Percentiles rank a stretch among this genome's conserved stretches.
phyloP scores from a whole-genome alignment of 2,888 invertebrate species.

The Galerucella pusilla region DNA sequence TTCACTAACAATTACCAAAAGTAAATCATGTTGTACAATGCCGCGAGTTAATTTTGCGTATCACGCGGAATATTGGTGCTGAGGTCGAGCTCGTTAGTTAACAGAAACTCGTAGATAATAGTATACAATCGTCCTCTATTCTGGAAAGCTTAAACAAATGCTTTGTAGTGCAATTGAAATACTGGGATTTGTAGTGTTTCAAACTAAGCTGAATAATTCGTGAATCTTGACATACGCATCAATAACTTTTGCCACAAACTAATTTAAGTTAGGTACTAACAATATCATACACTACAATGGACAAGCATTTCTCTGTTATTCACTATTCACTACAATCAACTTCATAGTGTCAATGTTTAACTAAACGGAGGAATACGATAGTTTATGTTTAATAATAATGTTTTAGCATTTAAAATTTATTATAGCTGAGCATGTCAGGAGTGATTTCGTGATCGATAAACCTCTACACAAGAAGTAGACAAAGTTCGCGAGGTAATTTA shows the following conservation, averaged over 20 bases:
- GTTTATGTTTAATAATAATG: too few relatives aligned
- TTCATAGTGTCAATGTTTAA: too few relatives aligned
- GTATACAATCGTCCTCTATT: slow-evolving; percentile 20
- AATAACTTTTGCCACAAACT: neutral
- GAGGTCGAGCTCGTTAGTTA: slow-evolving; percentile 23
- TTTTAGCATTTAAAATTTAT: too few relatives aligned
- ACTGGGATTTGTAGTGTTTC: neutral
- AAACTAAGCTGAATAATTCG: neutral
- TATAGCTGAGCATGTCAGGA: too few relatives aligned
- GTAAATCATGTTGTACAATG: slow-evolving; percentile 38
- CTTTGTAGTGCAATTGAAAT: neutral
- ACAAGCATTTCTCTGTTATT: too few relatives aligned
- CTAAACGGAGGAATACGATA: too few relatives aligned
- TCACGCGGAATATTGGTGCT: slow-evolving; percentile 25
- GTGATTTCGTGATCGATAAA: too few relatives aligned
- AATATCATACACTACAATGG: too few relatives aligned
- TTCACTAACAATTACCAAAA: slow-evolving; percentile 37
- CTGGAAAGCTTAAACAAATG: slow-evolving; percentile 8
- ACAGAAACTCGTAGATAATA: slow-evolving; percentile 20
- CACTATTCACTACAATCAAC: too few relatives aligned
- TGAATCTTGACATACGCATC: neutral
- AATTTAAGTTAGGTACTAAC: neutral
- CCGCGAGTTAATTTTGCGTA: slow-evolving; percentile 29
- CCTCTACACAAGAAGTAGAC: too few relatives aligned
- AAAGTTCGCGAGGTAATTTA: too few relatives aligned